Conservation (phyloP, 2,888 invertebrate species). For the Nemoura dubitans region DNA sequence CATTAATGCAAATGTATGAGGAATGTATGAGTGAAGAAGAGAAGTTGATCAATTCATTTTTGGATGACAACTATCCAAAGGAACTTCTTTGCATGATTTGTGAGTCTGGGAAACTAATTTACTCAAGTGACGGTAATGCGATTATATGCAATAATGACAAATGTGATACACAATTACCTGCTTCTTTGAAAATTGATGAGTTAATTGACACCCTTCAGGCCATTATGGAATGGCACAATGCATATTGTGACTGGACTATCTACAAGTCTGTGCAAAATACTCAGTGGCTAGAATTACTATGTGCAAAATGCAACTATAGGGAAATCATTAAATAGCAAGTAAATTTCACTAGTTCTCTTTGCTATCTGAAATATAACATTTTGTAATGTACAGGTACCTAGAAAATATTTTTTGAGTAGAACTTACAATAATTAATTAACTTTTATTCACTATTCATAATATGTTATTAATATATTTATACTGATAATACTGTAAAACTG, state of each 20-base stretch:
- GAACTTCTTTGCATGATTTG: conserved; percentile 4
- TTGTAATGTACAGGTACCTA: too few species aligned
- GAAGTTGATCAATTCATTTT: conserved; percentile 52
- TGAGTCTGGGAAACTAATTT: not conserved
- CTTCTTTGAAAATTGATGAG: not conserved
- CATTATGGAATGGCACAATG: not conserved
- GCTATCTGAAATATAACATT: too few species aligned
- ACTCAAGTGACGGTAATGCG: not conserved
- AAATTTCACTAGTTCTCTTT: too few species aligned
- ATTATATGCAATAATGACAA: not conserved
- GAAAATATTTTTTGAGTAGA: too few species aligned
- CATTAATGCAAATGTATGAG: conserved; percentile 58
- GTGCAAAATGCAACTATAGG: too few species aligned
- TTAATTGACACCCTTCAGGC: not conserved
- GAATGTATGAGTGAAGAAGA: conserved; percentile 56
- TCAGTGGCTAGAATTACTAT: too few species aligned
- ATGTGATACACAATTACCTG: not conserved
- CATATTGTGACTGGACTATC: not conserved
- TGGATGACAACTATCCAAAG: not conserved
- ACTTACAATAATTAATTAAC: too few species aligned
- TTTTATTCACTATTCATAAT: too few species aligned
- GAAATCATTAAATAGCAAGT: too few species aligned
- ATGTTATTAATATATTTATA: too few species aligned
- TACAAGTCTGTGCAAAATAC: too few species aligned
- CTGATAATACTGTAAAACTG: too few species aligned